Evolutionary conservation across 2,797 vertebrate genomes (phyloP), one percentile per base, ranked within the genome.

Genomic region (Alcedo atthis): DNA sequence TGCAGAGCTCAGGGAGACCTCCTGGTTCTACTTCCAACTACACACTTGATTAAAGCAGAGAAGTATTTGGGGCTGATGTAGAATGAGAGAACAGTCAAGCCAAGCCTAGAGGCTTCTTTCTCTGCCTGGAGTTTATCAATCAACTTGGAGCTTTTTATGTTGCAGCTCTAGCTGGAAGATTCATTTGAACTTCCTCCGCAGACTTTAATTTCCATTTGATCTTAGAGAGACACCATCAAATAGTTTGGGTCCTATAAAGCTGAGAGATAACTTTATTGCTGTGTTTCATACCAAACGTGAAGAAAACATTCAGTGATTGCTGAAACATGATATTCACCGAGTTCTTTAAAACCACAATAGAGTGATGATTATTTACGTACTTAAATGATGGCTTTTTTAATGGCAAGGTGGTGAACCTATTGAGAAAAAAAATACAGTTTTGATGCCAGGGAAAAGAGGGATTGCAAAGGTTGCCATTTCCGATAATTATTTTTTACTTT

Each of bases 131-230:
- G 94, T 94, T 96, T 96, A 94, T 96, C 96, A 94, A 94, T 91
- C 95, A 95, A 93, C 90, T 94, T 81, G 20, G 61, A 94, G 62
- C 93, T 95, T 93, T 95, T 96, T 92, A 94, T 96, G 94, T 96
- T 93, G 83, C 54, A 94, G 51, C 61, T 95, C 68, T 96, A 95
- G 89, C 92, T 93, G 71, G 89, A 96, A 96, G 93, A 71, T 96
- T 94, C 88, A 96, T 95, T 95, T 97, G 93, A 96, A 94, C 95
- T 95, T 97, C 95, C 95, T 96, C 92, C 73, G 53, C 94, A 97
- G 82, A 86, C 84, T 91, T 95, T 90, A 87, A 94, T 93, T 95
- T 95, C 73, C 61, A 93, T 96, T 96, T 97, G 94, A 96, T 95
- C 92, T 96, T 89, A 85, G 80, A 96, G 58, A 92, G 30, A 91